Conservation (phyloP, 2,113 vertebrate species). For the Daboia siamensis region DNA sequence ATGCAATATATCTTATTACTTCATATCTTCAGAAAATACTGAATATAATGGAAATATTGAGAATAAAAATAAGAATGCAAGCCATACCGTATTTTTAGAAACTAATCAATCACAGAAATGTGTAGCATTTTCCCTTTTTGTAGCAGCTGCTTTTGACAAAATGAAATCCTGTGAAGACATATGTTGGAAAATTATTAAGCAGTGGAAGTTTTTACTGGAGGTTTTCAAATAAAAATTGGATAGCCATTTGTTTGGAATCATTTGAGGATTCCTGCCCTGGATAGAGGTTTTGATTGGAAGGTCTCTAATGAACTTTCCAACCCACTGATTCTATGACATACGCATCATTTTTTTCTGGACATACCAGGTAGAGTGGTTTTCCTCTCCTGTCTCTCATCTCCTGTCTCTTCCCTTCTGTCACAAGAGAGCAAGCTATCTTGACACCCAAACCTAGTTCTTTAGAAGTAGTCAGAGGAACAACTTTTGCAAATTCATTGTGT, state of each 20-base stretch:
- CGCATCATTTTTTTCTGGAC: background rate
- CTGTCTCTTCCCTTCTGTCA: background rate
- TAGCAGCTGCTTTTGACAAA: background rate
- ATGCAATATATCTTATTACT: background rate
- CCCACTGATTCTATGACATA: background rate
- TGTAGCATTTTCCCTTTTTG: background rate
- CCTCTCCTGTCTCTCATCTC: background rate
- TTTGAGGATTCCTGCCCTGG: background rate
- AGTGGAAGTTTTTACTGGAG: background rate
- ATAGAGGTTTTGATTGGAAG: background rate
- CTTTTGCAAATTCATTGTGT: background rate
- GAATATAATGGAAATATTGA: background rate
- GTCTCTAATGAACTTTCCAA: background rate
- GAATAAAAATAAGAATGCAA: background rate
- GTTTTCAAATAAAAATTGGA: background rate
- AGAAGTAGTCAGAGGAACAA: background rate
- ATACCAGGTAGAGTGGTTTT: background rate
- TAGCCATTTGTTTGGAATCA: background rate
- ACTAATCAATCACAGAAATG: background rate
- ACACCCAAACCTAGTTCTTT: background rate
- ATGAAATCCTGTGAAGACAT: background rate
- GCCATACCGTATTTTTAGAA: background rate
- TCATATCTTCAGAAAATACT: background rate
- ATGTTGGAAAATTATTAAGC: background rate
- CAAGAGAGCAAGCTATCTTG: background rate